Evolutionary conservation across 53 echinoderm and acorn worm species (phyloP).

Genomic region (Patiria pectinifera): DNA sequence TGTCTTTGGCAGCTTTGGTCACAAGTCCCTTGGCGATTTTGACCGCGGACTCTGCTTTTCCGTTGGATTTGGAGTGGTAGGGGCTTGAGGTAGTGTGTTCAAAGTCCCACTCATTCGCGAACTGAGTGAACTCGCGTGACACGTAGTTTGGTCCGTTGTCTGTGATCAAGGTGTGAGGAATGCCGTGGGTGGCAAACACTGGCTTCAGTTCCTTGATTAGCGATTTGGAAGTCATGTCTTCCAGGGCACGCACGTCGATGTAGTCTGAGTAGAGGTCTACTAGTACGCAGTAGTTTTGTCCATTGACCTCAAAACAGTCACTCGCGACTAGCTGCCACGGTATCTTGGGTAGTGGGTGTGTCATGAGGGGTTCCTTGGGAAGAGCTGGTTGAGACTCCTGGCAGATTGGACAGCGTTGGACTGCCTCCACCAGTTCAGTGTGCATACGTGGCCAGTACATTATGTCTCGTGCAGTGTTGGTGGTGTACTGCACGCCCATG

Average conservation of each 20-base stretch:
- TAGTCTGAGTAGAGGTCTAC: constrained; percentile 25
- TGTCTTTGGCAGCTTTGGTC: too few relatives aligned
- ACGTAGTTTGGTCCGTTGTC: constrained; percentile 48
- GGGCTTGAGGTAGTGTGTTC: too few relatives aligned
- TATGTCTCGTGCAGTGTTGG: too few relatives aligned
- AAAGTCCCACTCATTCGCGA: too few relatives aligned
- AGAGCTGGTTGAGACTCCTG: too few relatives aligned
- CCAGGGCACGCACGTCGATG: constrained; percentile 22
- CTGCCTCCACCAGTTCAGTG: too few relatives aligned
- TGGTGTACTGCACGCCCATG: too few relatives aligned
- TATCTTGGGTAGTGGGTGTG: constrained; percentile 25
- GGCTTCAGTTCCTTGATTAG: constrained; percentile 42
- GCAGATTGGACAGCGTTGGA: too few relatives aligned
- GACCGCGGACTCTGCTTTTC: too few relatives aligned
- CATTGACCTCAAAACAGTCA: constrained; percentile 29
- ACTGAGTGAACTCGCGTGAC: constrained; percentile 9
- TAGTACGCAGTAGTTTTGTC: constrained; percentile 25
- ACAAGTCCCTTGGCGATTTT: too few relatives aligned
- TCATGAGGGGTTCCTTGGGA: constrained; percentile 33
- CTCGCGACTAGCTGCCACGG: constrained; percentile 2
- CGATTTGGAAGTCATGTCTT: constrained; percentile 28
- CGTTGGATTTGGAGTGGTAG: too few relatives aligned
- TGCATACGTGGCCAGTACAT: too few relatives aligned
- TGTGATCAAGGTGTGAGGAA: constrained; percentile 40
- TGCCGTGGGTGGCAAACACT: constrained; percentile 43